phyloP scores from a whole-genome alignment of 2,888 invertebrate species.

The Bimastos eiseni region DNA sequence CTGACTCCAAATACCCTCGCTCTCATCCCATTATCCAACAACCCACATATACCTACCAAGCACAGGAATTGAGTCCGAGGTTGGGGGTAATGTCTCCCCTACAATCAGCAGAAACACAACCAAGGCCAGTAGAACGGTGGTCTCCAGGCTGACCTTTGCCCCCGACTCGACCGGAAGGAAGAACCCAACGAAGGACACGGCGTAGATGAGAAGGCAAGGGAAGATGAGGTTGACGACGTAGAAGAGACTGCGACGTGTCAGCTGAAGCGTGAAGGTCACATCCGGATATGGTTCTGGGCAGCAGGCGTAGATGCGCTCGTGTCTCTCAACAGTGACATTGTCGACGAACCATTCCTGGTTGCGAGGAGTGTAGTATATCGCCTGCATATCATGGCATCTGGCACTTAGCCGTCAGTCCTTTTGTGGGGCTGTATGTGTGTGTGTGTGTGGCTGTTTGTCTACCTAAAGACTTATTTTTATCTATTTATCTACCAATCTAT shows the following conservation, averaged over 20 bases:
- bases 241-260: slow-evolving; percentile 48
- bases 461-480: too few relatives aligned
- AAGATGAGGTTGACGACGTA: slow-evolving; percentile 50
- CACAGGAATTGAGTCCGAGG: slow-evolving; percentile 45
- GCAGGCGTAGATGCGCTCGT: slow-evolving; percentile 48
- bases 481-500: neutral
- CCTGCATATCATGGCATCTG: slow-evolving; percentile 66
- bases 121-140: slow-evolving; percentile 38
- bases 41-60: slow-evolving; percentile 38
- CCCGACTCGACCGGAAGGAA: slow-evolving; percentile 50
- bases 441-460: too few relatives aligned
- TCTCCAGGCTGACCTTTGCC: slow-evolving; percentile 49
- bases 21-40: too few relatives aligned
- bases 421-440: too few relatives aligned
- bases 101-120: slow-evolving; percentile 36
- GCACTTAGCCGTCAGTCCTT: slow-evolving; percentile 53
- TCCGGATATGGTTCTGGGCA: slow-evolving; percentile 50
- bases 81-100: slow-evolving; percentile 44
- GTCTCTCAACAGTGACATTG: slow-evolving; percentile 53
- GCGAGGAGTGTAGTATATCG: slow-evolving; percentile 73
- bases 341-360: slow-evolving; percentile 67
- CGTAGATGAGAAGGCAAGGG: slow-evolving; percentile 50
- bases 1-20: too few relatives aligned
- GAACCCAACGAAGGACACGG: slow-evolving; percentile 50
- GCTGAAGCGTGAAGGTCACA: slow-evolving; percentile 50